Base-by-base conservation (phyloP, 2,888 invertebrate genomes). In the Labia minor region DNA sequence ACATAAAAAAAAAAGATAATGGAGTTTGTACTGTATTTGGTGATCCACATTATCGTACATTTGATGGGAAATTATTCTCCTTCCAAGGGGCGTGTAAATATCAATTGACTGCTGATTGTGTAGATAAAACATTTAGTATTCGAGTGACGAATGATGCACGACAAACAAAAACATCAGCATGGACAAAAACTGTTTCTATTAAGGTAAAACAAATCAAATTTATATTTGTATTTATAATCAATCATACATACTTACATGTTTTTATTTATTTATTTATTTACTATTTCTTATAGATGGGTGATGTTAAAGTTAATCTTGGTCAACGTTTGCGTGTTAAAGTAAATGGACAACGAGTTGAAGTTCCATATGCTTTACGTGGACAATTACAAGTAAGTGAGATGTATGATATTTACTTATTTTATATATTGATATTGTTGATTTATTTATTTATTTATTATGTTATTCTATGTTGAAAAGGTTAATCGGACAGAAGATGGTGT, bases 21-120 rank as follows among this genome's bases (percentile, higher is more conserved):
- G 94, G 93, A 19, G 89, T 92, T 1, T 95, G 95, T 75, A 93
- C 93, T 10, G 95, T 95, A 1, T 95, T 93, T 74, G 95, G 95
- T 0, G 95, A 95, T 77, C 95, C 95, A 0, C 95, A 96, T 77
- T 96, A 95, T 76, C 87, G 90, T 74, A 95, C 95, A 2, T 97
- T 95, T 77, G 97, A 97, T 75, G 95, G 95, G 37, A 89, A 90
- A 76, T 90, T 93, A 75, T 96, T 89, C 78, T 93, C 91, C 76
- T 96, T 96, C 76, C 92, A 92, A 80, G 96, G 95, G 37, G 85
- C 92, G 0, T 96, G 96, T 79, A 92, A 92, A 77, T 96, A 96
- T 77, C 87, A 93, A 72, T 78, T 96, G 71, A 87, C 88, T 0
- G 86, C 91, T 18, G 95, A 95, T 77, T 95, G 95, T 75, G 78